Percentiles rank a stretch among this genome's conserved stretches.
Conservation (phyloP, 2,888 invertebrate genomes). For the Arge pagana region DNA sequence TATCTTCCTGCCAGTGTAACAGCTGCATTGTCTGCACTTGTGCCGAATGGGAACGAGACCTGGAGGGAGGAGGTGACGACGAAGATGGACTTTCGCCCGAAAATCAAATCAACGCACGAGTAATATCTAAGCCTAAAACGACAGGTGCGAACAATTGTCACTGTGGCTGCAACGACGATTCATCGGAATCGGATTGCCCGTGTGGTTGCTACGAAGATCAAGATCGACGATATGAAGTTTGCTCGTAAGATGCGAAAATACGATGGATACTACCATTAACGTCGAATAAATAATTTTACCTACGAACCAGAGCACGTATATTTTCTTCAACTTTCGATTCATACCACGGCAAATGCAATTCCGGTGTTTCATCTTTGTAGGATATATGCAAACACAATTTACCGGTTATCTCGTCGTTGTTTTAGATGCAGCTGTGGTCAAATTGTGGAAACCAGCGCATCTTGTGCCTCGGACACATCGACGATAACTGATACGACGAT, state of each 20-base stretch:
- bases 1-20: conserved; percentile 23
- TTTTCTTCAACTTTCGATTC: too few relatives aligned
- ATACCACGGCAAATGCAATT: too few relatives aligned
- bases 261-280: too few relatives aligned
- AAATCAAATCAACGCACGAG: background rate
- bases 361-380: too few relatives aligned
- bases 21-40: conserved; percentile 31
- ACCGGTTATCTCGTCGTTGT: too few relatives aligned
- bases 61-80: conserved; percentile 18
- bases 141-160: conserved; percentile 4
- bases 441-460: conserved; percentile 5
- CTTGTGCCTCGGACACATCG: conserved; percentile 7
- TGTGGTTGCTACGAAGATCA: conserved; percentile 13
- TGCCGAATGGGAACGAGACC: conserved; percentile 29
- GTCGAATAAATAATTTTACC: too few relatives aligned
- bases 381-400: too few relatives aligned
- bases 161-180: conserved; percentile 21
- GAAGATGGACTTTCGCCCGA: conserved; percentile 13
- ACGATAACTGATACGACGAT: conserved; percentile 22
- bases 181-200: conserved; percentile 24
- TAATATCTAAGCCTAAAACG: conserved; percentile 10
- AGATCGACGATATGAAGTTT: background rate
- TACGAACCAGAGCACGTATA: too few relatives aligned
- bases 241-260: conserved; percentile 12
- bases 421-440: conserved; percentile 12